phyloP scores from a whole-genome alignment of 2,113 vertebrate genomes.

The Etheostoma spectabile region DNA sequence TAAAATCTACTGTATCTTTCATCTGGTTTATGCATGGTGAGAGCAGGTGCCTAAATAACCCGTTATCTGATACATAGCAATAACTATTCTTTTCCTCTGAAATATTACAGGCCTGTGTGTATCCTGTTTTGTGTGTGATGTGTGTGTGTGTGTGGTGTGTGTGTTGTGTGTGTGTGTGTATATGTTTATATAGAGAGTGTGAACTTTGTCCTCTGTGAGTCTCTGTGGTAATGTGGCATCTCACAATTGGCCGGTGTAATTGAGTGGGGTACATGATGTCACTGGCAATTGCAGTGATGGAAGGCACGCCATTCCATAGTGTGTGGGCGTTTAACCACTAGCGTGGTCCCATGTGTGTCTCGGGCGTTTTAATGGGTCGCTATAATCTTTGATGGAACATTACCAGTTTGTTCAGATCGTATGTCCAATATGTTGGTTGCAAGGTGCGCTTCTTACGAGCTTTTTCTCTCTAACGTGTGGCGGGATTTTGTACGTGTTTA shows the following conservation, averaged over 20 bases:
- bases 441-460: slow-evolving; percentile 79
- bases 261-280: slow-evolving; percentile 71
- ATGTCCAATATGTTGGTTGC: slow-evolving; percentile 80
- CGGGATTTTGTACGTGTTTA: slow-evolving; percentile 71
- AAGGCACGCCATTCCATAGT: slow-evolving; percentile 61
- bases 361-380: slow-evolving; percentile 70
- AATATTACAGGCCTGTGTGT: neutral
- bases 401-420: slow-evolving; percentile 74
- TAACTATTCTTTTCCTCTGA: slow-evolving; percentile 4
- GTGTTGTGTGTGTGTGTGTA: neutral
- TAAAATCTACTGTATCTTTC: slow-evolving; percentile 56
- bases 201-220: slow-evolving; percentile 36
- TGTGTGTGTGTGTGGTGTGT: too few relatives aligned
- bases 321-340: slow-evolving; percentile 69
- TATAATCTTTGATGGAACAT: slow-evolving; percentile 80
- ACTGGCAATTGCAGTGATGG: slow-evolving; percentile 66
- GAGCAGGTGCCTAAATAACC: slow-evolving; percentile 65
- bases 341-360: slow-evolving; percentile 55
- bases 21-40: slow-evolving; percentile 35
- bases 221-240: slow-evolving; percentile 59
- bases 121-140: too few relatives aligned
- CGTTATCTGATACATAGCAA: slow-evolving; percentile 60
- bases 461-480: slow-evolving; percentile 76
- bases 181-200: neutral
- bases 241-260: slow-evolving; percentile 81